Percentiles rank a stretch among this genome's conserved stretches.
Conservation (phyloP, 1,140 invertebrate species). For the Bombus huntii region DNA sequence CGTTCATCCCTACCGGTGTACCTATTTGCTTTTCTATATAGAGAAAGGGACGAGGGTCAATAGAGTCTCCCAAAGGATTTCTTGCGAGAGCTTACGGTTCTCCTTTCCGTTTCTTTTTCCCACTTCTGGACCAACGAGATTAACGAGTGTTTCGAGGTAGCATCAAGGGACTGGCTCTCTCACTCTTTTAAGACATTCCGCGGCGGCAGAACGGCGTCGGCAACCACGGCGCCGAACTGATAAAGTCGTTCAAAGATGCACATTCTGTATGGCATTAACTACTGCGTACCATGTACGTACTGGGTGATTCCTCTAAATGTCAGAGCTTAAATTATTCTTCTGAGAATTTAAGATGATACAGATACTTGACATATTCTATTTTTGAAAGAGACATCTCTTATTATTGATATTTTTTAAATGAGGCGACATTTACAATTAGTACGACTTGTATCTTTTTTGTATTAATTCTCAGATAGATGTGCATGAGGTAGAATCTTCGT, state of each 20-base stretch:
- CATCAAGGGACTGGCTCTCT: conserved; percentile 26
- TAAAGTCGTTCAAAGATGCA: conserved; percentile 52
- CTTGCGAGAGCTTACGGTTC: conserved; percentile 37
- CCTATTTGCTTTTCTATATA: conserved; percentile 49
- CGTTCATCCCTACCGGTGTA: neutral
- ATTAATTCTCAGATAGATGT: no score
- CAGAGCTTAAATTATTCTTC: neutral
- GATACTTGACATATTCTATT: neutral
- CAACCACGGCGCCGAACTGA: conserved; percentile 38
- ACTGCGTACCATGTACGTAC: neutral
- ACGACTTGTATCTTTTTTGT: neutral
- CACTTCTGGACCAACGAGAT: conserved; percentile 39
- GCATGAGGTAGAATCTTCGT: no score
- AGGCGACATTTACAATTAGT: neutral
- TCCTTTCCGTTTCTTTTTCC: neutral
- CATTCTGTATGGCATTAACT: conserved; percentile 24
- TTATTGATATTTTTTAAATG: neutral
- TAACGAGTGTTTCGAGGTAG: conserved; percentile 60
- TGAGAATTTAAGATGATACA: neutral
- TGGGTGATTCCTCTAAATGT: neutral
- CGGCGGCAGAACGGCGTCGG: conserved; percentile 44
- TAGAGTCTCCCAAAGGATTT: conserved; percentile 48
- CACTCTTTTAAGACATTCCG: conserved; percentile 22
- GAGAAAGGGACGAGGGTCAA: conserved; percentile 48
- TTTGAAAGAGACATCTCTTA: neutral